These are phyloP conservation scores for Polyommatus icarus DNA, from an alignment of 2,888 invertebrate genomes.

Conservation along the genomic window DNA sequence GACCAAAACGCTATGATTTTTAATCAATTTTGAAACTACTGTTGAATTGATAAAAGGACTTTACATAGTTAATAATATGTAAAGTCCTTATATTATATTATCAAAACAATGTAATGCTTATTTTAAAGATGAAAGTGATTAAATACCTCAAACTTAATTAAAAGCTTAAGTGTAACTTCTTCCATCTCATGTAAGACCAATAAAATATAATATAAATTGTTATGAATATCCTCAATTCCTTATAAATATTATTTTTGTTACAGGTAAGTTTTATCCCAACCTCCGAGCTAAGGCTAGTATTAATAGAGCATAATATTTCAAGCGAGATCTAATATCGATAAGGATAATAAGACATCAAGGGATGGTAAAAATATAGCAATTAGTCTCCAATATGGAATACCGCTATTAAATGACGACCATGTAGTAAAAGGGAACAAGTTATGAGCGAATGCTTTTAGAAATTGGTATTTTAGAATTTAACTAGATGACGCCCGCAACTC, in stretches of 20 bases:
- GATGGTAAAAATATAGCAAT: conserved; percentile 62
- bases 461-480: not conserved
- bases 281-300: conserved; percentile 57
- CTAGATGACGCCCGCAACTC: no score
- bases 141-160: not conserved
- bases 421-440: not conserved
- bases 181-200: not conserved
- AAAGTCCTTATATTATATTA: no score
- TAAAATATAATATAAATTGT: not conserved
- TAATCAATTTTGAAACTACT: conserved; percentile 26
- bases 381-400: not conserved
- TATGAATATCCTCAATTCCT: not conserved
- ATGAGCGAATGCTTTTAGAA: not conserved
- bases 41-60: not conserved
- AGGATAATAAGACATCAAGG: conserved; percentile 75
- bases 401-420: not conserved
- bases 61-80: no score
- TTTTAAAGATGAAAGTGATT: not conserved
- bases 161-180: no score
- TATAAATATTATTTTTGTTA: not conserved
- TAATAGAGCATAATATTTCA: conserved; percentile 66
- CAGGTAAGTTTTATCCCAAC: conserved; percentile 28
- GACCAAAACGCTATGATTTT: not conserved
- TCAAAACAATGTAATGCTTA: not conserved
- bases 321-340: conserved; percentile 56